Percentiles rank a stretch among this genome's conserved stretches.
These are phyloP conservation scores for Formicarius rufipectus DNA, from an alignment of 2,113 vertebrate species.

Conservation along the genomic window DNA sequence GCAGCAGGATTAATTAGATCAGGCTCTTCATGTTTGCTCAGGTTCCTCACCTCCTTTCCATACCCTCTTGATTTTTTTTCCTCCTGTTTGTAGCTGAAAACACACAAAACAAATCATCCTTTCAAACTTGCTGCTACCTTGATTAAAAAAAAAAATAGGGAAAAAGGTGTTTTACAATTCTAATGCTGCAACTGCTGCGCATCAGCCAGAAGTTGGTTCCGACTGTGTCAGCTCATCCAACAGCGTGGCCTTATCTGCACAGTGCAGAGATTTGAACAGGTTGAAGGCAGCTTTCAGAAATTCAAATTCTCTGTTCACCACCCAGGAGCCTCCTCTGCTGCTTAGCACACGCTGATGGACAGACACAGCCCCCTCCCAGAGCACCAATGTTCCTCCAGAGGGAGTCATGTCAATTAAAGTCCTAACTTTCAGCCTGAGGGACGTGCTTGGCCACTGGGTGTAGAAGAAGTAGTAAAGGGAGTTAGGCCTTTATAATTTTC, in stretches of 20 bases:
- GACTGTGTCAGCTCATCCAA: constrained; percentile 44
- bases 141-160: not conserved
- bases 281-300: constrained; percentile 55
- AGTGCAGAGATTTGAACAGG: constrained; percentile 58
- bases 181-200: not conserved
- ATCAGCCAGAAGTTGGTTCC: constrained; percentile 48
- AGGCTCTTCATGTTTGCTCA: not conserved
- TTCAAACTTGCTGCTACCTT: constrained; percentile 32
- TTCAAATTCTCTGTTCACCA: constrained; percentile 47
- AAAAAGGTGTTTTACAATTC: constrained; percentile 39
- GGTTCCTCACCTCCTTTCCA: not conserved
- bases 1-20: not conserved
- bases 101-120: not conserved
- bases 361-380: not conserved
- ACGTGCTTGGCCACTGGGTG: not conserved
- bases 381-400: not conserved
- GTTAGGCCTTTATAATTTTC: not conserved
- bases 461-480: not conserved
- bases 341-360: not conserved
- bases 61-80: not conserved
- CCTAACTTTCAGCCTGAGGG: not conserved
- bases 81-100: not conserved
- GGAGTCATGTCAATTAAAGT: not conserved
- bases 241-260: constrained; percentile 54
- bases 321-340: not conserved